Conservation (phyloP, 1,140 invertebrate genomes). For the Pinna nobilis region DNA sequence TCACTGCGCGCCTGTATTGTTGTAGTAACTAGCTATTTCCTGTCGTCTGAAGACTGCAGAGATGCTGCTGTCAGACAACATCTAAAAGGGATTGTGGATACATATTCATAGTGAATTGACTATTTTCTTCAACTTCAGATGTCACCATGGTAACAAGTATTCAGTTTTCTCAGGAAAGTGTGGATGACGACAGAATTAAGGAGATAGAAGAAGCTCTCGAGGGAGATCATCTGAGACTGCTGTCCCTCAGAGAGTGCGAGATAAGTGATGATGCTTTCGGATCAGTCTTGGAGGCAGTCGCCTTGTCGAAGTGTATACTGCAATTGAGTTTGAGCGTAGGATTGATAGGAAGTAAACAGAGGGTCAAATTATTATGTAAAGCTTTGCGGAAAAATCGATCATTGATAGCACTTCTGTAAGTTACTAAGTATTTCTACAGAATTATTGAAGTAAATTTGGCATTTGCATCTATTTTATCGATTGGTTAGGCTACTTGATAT, state of each 20-base stretch:
- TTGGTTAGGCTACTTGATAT: background rate
- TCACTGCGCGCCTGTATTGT: conserved; percentile 5
- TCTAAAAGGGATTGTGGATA: no score
- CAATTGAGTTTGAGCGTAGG: conserved; percentile 63
- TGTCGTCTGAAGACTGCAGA: no score
- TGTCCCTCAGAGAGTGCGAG: conserved; percentile 60
- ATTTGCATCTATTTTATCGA: background rate
- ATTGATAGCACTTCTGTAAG: conserved; percentile 65
- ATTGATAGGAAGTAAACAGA: conserved; percentile 43
- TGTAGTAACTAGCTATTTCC: conserved; percentile 8
- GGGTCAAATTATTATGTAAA: conserved; percentile 52
- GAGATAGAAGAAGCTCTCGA: conserved; percentile 42
- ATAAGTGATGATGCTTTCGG: conserved; percentile 54
- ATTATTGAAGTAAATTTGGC: background rate
- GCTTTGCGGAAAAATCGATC: conserved; percentile 58
- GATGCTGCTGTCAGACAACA: no score
- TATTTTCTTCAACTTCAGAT: background rate
- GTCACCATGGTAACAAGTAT: conserved; percentile 24
- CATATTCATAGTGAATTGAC: no score
- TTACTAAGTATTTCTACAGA: background rate
- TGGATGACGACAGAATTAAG: conserved; percentile 45
- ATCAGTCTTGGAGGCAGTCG: conserved; percentile 54
- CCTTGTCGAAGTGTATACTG: conserved; percentile 51
- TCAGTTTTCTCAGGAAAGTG: conserved; percentile 35
- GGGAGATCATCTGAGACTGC: conserved; percentile 36